phyloP scores from a whole-genome alignment of 2,888 invertebrate genomes.

The Schizaphis graminum region DNA sequence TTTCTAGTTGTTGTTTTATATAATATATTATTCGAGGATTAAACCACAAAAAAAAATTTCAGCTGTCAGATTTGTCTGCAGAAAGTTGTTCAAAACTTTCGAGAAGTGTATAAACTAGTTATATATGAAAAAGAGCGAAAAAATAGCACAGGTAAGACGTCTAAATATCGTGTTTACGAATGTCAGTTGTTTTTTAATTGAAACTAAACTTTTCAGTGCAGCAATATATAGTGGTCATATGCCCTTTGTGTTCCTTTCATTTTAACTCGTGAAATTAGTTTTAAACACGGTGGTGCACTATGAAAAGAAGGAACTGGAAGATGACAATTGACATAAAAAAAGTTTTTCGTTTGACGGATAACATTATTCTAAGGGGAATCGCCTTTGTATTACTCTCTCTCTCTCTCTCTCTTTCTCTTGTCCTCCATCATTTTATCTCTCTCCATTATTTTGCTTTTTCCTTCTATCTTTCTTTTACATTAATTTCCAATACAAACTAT shows the following conservation, averaged over 20 bases:
- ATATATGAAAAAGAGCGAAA: not conserved
- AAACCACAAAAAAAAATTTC: not conserved
- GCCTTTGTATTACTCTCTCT: not conserved
- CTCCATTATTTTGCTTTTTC: not conserved
- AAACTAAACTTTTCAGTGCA: slow-evolving; percentile 47
- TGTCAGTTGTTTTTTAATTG: slow-evolving; percentile 46
- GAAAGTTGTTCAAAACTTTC: slow-evolving; percentile 26
- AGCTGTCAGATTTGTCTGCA: slow-evolving; percentile 10
- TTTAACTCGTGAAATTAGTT: slow-evolving; percentile 49
- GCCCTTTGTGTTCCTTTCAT: slow-evolving; percentile 21
- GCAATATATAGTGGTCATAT: slow-evolving; percentile 21
- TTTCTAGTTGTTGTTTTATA: not conserved
- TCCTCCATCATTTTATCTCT: not conserved
- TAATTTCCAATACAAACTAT: not conserved
- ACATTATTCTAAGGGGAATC: not conserved
- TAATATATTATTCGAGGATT: not conserved
- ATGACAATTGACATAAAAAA: slow-evolving; percentile 49
- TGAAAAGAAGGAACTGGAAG: slow-evolving; percentile 17
- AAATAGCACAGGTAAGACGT: slow-evolving; percentile 5
- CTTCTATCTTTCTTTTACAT: not conserved
- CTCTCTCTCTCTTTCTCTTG: not conserved
- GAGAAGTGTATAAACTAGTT: not conserved
- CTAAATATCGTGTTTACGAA: slow-evolving; percentile 42
- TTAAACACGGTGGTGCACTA: slow-evolving; percentile 1
- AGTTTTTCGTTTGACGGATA: slow-evolving; percentile 50